Evolutionary conservation across 2,113 vertebrate genomes (phyloP).

Genomic region (Drymodes brunneopygia): DNA sequence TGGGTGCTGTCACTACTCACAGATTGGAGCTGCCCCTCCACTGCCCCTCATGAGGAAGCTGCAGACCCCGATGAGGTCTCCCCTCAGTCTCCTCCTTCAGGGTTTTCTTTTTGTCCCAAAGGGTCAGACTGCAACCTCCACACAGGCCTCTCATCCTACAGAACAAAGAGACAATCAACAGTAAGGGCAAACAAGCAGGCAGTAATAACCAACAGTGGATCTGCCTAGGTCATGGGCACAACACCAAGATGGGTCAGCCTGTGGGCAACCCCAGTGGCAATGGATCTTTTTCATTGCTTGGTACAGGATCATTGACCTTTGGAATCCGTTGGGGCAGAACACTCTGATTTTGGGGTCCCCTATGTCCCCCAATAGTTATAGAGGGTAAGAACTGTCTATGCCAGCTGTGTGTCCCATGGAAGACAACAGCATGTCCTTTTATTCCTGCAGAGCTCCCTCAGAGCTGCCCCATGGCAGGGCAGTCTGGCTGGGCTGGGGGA

Average conservation of each 20-base stretch:
- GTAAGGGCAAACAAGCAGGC: neutral
- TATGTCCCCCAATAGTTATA: neutral
- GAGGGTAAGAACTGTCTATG: neutral
- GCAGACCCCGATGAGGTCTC: neutral
- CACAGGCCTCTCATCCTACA: neutral
- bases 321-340: neutral
- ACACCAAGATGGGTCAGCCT: neutral
- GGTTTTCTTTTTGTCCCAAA: neutral
- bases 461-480: neutral
- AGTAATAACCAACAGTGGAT: neutral
- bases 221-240: neutral
- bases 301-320: neutral
- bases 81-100: neutral
- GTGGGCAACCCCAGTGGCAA: neutral
- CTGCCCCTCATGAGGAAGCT: neutral
- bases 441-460: neutral
- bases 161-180: neutral
- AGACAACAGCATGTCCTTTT: neutral
- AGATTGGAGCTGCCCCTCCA: neutral
- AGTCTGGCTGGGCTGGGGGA: neutral
- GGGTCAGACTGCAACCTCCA: neutral
- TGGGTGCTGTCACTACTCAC: neutral
- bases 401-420: neutral
- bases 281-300: neutral
- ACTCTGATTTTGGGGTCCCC: neutral